Percentiles rank a stretch among this genome's conserved stretches.
phyloP scores from a whole-genome alignment of 2,888 invertebrate species.

The Melanostoma scalare region DNA sequence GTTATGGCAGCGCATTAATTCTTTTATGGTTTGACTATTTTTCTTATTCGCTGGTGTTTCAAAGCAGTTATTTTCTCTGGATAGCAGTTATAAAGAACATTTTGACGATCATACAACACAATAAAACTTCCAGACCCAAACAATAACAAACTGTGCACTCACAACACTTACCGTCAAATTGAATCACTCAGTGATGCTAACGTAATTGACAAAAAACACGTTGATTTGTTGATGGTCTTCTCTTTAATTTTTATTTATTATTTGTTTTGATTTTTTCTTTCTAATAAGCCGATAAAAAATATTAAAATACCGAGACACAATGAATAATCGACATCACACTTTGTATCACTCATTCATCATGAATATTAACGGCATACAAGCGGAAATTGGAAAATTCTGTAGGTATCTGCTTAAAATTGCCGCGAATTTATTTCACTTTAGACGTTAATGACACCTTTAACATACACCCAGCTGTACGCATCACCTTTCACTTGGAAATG shows the following conservation, averaged over 20 bases:
- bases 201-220: background rate
- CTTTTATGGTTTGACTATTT: no score
- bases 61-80: no score
- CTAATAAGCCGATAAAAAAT: constrained; percentile 1
- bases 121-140: background rate
- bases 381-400: constrained; percentile 26
- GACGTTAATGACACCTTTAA: constrained; percentile 18
- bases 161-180: constrained; percentile 6
- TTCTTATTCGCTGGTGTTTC: no score
- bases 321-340: constrained; percentile 21
- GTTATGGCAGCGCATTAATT: no score
- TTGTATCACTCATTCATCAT: constrained; percentile 21
- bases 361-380: constrained; percentile 10
- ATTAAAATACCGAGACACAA: constrained; percentile 9
- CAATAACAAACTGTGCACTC: background rate
- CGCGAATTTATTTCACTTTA: background rate
- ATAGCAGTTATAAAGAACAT: background rate
- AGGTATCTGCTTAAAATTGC: background rate
- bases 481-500: background rate
- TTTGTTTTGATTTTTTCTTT: constrained; percentile 1
- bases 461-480: background rate
- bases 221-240: constrained; percentile 1
- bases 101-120: background rate
- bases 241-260: constrained; percentile 8
- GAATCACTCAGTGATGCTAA: constrained; percentile 1